Evolutionary conservation across 2,888 invertebrate genomes (phyloP), one percentile per base, ranked within the genome.

Genomic region (Cephus runcator): DNA sequence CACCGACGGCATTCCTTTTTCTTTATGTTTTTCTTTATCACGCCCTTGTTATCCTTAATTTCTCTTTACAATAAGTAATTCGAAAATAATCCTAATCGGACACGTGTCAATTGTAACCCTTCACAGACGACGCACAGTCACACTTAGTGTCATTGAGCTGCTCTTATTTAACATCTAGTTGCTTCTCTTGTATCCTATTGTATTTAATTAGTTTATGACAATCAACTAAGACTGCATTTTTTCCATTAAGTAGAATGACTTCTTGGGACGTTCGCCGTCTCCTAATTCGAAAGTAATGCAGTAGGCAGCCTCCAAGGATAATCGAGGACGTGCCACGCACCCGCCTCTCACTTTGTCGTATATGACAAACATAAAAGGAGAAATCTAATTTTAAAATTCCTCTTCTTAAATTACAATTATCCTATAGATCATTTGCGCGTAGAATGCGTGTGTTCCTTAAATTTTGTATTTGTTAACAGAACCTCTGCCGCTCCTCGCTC

Each of bases 101-200:
- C 40, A 15, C 15, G 40, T 15, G 15, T 15, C 15, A 15, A 40
- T 40, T 15, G 40, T 15, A 40, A 40, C 15, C 15, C 40, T 84
- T 84, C 84, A 88, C 85, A 85, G 85, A 88, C 40, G 40, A 40
- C 85, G 85, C 83, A 85, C 88, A 85, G 83, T 88, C 87, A 88
- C 83, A 85, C 87, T 89, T 88, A 87, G 86, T 87, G 89, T 90
- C 88, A 88, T 90, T 90, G 90, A 90, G 90, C 89, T 87, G 88
- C 88, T 88, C 86, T 88, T 88, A 87, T 87, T 86, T 36, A 36
- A 87, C 82, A 86, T 83, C 87, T 88, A 88, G 81, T 88, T 86
- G 84, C 82, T 84, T 83, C 82, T 73, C 77, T 75, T 78, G 83
- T 85, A 83, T 84, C 81, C 83, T 80, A 79, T 83, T 82, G 84